Base-by-base conservation (phyloP, 2,113 vertebrate species). In the Salvelinus alpinus region DNA sequence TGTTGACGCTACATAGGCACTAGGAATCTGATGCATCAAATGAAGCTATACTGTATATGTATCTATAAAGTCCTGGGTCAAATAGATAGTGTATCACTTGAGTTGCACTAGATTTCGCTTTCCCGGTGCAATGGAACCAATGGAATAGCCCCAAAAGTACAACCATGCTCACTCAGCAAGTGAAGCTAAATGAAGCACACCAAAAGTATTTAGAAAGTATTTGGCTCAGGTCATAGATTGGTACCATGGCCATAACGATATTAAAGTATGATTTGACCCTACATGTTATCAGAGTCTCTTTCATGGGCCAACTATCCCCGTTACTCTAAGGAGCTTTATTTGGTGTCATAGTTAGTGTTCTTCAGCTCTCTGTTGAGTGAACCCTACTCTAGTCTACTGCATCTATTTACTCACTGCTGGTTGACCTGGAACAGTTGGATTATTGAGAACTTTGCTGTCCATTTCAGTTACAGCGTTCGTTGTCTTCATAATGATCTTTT, bases 11-110 rank as follows among this genome's bases (percentile, higher is more conserved):
- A 88, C 84, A 69, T 86, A 92, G 90, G 91, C 91, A 92, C 90
- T 91, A 89, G 89, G 89, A 86, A 85, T 89, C 81, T 76, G 85
- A 88, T 89, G 89, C 85, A 88, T 90, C 78, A 79, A 88, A 86
- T 13, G 68, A 75, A 54, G 51, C 16, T 54, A 16, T 54, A 54
- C 51, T 54, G 51, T 18, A 54, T 18, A 3, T 18, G 51, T 54
- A 54, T 54, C 51, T 54, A 4, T 54, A 54, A 14, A 18, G 51
- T 18, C 51, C 51, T 54, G 51, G 51, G 16, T 54, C 51, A 54
- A 16, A 54, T 18, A 14, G 1, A 54, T 54, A 54, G 3, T 54
- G 51, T 18, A 54, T 54, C 51, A 54, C 38, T 44, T 54, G 51
- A 54, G 14, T 14, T 54, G 51, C 14, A 54, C 51, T 54, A 18